These are phyloP conservation scores for Conger conger DNA, from an alignment of 2,113 vertebrate species.

Conservation along the genomic window DNA sequence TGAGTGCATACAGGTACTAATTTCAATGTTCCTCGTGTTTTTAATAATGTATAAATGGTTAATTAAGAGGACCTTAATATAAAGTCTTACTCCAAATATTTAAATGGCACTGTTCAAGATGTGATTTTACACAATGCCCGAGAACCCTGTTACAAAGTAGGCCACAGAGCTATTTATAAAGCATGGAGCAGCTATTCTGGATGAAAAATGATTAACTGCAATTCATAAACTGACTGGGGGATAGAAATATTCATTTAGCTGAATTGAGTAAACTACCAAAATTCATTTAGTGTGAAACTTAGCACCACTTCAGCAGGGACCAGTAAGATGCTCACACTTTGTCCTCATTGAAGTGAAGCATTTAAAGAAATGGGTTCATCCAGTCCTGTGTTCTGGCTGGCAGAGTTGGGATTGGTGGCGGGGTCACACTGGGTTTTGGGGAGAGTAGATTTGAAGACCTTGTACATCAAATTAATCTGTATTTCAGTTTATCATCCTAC, in stretches of 20 bases:
- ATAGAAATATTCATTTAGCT: background rate
- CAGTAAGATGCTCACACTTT: background rate
- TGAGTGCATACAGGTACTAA: too few relatives aligned
- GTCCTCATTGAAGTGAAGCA: background rate
- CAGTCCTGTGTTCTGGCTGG: background rate
- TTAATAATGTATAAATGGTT: background rate
- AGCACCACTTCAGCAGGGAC: background rate
- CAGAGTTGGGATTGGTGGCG: too few relatives aligned
- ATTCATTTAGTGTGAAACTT: background rate
- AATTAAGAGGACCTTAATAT: background rate
- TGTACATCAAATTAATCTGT: background rate
- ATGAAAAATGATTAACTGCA: constrained; percentile 16
- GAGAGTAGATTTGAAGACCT: too few relatives aligned
- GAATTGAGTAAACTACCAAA: constrained; percentile 1
- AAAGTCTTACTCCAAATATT: background rate
- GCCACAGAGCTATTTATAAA: constrained; percentile 9
- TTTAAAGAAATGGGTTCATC: background rate
- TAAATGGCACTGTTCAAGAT: background rate
- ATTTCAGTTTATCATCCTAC: background rate
- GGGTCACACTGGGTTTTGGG: too few relatives aligned
- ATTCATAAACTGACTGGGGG: background rate
- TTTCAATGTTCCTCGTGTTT: background rate
- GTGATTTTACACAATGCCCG: constrained; percentile 10
- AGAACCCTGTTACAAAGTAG: constrained; percentile 12
- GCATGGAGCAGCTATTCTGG: background rate